These are phyloP conservation scores for Corythornis madagascariensis DNA, from an alignment of 2,113 vertebrate species.

Conservation along the genomic window DNA sequence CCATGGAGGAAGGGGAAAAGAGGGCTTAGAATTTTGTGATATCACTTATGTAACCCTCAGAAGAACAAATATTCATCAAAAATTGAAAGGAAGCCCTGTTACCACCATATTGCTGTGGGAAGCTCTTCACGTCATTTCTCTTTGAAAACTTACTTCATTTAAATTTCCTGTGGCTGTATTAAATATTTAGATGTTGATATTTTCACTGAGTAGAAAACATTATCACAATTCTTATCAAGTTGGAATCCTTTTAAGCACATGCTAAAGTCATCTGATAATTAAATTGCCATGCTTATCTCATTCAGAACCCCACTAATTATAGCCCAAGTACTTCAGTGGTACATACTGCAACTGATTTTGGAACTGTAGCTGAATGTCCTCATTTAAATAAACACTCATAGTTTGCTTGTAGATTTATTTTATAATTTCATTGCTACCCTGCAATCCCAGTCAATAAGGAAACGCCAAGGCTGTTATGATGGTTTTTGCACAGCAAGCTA, in stretches of 20 bases:
- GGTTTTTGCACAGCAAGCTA: not conserved
- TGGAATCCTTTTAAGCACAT: slow-evolving; percentile 18
- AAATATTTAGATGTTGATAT: slow-evolving; percentile 68
- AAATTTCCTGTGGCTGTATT: slow-evolving; percentile 33
- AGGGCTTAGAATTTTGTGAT: slow-evolving; percentile 15
- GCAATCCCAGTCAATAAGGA: not conserved
- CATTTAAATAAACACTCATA: not conserved
- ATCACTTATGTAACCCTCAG: not conserved
- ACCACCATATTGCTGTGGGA: not conserved
- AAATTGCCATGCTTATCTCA: slow-evolving; percentile 34
- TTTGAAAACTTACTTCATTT: slow-evolving; percentile 39
- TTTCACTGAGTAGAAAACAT: slow-evolving; percentile 48
- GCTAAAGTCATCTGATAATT: slow-evolving; percentile 47
- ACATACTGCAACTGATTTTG: not conserved
- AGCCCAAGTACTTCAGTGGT: not conserved
- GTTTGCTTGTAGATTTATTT: not conserved
- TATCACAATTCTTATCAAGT: slow-evolving; percentile 28
- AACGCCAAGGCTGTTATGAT: not conserved
- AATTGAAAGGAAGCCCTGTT: slow-evolving; percentile 51
- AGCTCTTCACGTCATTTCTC: not conserved
- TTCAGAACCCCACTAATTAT: slow-evolving; percentile 21
- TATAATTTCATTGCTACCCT: not conserved
- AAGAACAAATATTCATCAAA: slow-evolving; percentile 67
- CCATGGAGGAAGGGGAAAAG: not conserved
- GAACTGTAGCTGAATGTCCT: not conserved